Evolutionary conservation across 2,797 vertebrate species (phyloP).

Genomic region (Rhinatrema bivittatum): DNA sequence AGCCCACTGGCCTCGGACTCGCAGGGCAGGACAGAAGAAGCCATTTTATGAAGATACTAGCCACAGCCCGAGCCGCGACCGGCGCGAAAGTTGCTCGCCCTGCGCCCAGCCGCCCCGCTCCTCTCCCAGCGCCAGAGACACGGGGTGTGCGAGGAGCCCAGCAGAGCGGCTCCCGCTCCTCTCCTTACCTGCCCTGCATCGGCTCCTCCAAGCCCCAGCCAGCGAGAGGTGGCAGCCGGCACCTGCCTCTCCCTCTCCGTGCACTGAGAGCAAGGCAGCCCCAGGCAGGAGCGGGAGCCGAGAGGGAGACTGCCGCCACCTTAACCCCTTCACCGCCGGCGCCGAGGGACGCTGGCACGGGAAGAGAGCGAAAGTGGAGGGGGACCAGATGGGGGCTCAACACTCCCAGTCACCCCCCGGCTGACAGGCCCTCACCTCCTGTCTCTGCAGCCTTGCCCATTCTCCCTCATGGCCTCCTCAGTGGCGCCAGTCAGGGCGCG

Average conservation of each 20-base stretch:
- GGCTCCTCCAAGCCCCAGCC: background rate
- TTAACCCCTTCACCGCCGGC: constrained; percentile 42
- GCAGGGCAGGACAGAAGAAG: background rate
- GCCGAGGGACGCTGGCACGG: too few relatives aligned
- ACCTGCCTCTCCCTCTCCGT: background rate
- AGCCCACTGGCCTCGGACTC: background rate
- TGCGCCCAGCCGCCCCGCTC: too few relatives aligned
- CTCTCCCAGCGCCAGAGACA: too few relatives aligned
- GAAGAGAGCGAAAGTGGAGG: too few relatives aligned
- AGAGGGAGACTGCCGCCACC: constrained; percentile 34
- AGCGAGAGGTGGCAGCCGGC: fast-evolving
- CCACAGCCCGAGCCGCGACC: too few relatives aligned
- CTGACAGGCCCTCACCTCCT: too few relatives aligned
- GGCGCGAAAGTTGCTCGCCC: background rate
- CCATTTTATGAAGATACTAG: too few relatives aligned
- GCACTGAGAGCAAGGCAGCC: background rate
- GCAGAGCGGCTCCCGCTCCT: background rate
- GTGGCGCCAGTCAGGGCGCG: too few relatives aligned
- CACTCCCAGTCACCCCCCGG: too few relatives aligned
- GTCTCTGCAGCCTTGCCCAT: too few relatives aligned
- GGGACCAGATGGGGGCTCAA: too few relatives aligned
- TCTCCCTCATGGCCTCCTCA: too few relatives aligned
- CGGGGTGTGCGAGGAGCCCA: background rate
- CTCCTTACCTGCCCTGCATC: background rate
- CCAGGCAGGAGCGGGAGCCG: constrained; percentile 11